phyloP scores from a whole-genome alignment of 1,140 invertebrate genomes.

The Armadillidium nasatum region DNA sequence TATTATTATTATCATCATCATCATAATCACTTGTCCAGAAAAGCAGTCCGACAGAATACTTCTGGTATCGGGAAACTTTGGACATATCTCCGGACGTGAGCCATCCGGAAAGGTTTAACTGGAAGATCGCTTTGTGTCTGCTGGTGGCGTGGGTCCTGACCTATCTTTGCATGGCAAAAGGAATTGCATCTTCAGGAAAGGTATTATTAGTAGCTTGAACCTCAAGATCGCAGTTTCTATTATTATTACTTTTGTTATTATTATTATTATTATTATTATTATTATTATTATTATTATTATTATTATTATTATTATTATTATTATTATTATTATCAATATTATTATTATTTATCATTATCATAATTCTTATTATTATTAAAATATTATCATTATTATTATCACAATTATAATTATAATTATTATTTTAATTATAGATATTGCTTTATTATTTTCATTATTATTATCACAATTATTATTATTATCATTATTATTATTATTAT shows the following conservation, averaged over 20 bases:
- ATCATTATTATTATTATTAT: too few relatives aligned
- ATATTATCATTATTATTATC: too few relatives aligned
- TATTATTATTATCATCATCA: constrained; percentile 12
- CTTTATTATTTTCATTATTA: too few relatives aligned
- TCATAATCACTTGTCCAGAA: background rate
- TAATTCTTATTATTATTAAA: too few relatives aligned
- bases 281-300: background rate
- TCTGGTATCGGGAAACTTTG: constrained; percentile 83
- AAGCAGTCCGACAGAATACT: constrained; percentile 29
- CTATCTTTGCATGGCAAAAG: constrained; percentile 97
- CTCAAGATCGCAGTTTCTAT: background rate
- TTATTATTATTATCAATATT: background rate
- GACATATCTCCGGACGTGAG: constrained; percentile 86
- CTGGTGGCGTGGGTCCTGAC: constrained; percentile 90
- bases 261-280: background rate
- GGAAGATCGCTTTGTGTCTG: constrained; percentile 84
- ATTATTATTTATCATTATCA: constrained; percentile 10
- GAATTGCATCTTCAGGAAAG: constrained; percentile 93
- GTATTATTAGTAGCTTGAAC: constrained; percentile 49
- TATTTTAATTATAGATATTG: too few relatives aligned
- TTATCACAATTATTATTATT: too few relatives aligned
- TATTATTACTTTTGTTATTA: background rate
- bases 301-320: too few relatives aligned
- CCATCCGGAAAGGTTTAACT: constrained; percentile 80
- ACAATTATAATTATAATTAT: too few relatives aligned